These are phyloP conservation scores for Corvus hawaiiensis DNA, from an alignment of 2,113 vertebrate genomes.

Conservation along the genomic window DNA sequence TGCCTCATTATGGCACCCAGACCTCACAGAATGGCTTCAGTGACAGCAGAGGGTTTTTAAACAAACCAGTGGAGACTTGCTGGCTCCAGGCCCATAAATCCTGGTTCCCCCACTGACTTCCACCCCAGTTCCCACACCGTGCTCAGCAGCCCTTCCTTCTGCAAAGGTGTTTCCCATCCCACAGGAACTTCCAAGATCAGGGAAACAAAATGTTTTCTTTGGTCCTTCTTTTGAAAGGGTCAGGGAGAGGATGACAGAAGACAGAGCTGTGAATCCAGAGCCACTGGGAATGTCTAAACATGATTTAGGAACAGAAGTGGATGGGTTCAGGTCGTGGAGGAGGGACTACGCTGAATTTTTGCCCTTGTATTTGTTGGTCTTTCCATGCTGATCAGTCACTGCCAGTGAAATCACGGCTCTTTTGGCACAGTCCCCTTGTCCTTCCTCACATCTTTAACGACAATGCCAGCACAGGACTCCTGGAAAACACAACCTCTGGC, in stretches of 20 bases:
- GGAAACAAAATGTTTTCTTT: slow-evolving; percentile 8
- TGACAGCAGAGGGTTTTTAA: background rate
- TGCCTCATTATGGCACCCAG: background rate
- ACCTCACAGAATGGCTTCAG: background rate
- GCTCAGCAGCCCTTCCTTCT: background rate
- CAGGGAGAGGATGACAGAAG: background rate
- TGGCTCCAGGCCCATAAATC: background rate
- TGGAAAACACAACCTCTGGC: background rate
- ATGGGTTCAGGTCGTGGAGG: background rate
- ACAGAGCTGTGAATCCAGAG: background rate
- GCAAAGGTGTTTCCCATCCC: slow-evolving; percentile 36
- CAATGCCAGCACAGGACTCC: background rate
- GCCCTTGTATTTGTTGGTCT: background rate
- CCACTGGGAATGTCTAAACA: background rate
- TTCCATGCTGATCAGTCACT: background rate
- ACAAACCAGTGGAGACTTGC: background rate
- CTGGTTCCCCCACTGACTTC: background rate
- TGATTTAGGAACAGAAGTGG: background rate
- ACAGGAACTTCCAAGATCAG: background rate
- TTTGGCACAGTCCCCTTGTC: background rate
- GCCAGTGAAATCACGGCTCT: background rate
- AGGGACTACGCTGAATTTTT: background rate
- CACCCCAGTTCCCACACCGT: background rate
- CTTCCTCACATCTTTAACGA: background rate
- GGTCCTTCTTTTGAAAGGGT: background rate